Evolutionary conservation across 53 echinoderm and acorn worm species (phyloP).

Genomic region (Holothuria scabra): DNA sequence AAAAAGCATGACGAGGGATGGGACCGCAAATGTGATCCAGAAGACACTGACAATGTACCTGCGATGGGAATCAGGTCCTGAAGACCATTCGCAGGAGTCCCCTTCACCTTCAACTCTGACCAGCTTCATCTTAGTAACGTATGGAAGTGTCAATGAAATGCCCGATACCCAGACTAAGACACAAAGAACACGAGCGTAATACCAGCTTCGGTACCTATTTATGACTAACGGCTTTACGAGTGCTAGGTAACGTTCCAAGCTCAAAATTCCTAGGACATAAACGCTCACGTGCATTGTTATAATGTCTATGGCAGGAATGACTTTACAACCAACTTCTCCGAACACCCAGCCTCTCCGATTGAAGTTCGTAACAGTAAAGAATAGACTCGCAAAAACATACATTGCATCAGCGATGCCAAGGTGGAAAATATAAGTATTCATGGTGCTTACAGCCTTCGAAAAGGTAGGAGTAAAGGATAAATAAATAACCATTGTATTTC

Average conservation of each 20-base stretch:
- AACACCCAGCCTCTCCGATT: conserved; percentile 68
- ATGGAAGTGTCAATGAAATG: conserved; percentile 42
- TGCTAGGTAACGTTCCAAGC: conserved; percentile 70
- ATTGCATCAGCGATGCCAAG: conserved; percentile 62
- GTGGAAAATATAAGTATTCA: conserved; percentile 76
- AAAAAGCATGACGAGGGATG: conserved; percentile 59
- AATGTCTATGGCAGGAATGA: conserved; percentile 63
- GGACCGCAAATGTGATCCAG: conserved; percentile 61
- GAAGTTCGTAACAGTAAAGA: conserved; percentile 69
- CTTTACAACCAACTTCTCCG: conserved; percentile 65
- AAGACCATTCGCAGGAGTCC: conserved; percentile 59
- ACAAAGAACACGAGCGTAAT: conserved; percentile 59
- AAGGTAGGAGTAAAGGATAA: conserved; percentile 32
- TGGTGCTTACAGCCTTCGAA: conserved; percentile 51
- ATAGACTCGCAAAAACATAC: conserved; percentile 66
- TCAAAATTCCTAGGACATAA: conserved; percentile 63
- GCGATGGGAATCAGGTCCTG: conserved; percentile 33
- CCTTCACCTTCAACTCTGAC: background rate
- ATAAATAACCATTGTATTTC: conserved; percentile 66
- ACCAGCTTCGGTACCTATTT: conserved; percentile 61
- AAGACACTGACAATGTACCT: conserved; percentile 58
- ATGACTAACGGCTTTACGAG: conserved; percentile 65
- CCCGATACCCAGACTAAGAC: conserved; percentile 60
- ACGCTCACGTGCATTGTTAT: conserved; percentile 69
- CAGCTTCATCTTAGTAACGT: conserved; percentile 39